A percentile compares a stretch with the other conserved stretches of the same genome.
Conservation (phyloP, 2,113 vertebrate genomes). For the Ctenomys sociabilis region DNA sequence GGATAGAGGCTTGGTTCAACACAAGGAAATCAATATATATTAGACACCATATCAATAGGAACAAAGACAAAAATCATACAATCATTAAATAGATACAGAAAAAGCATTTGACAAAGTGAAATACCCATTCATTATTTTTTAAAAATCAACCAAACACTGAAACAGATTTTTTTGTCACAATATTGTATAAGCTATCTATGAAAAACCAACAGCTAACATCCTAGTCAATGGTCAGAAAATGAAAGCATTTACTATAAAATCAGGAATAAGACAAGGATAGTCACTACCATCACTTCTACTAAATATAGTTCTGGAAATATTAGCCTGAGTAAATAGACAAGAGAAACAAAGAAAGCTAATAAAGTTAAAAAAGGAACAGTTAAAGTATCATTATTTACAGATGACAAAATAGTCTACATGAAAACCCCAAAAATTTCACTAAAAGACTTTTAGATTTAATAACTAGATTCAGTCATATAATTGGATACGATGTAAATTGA, state of each 20-base stretch:
- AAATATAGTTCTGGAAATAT: background rate
- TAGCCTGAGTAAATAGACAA: background rate
- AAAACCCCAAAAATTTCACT: background rate
- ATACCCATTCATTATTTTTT: background rate
- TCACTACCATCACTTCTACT: background rate
- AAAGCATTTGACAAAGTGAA: background rate
- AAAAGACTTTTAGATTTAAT: background rate
- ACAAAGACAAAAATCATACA: background rate
- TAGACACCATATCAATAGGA: background rate
- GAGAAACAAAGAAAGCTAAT: background rate
- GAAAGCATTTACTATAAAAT: background rate
- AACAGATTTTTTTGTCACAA: background rate
- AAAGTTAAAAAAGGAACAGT: background rate
- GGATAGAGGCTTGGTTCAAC: background rate
- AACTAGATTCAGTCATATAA: background rate
- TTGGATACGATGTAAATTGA: background rate
- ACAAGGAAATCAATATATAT: background rate
- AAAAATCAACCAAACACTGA: background rate
- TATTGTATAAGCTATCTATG: background rate
- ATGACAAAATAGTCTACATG: background rate
- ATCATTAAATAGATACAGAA: background rate
- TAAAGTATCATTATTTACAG: background rate
- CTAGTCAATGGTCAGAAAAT: background rate
- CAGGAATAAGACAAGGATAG: background rate
- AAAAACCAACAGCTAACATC: background rate